phyloP scores from a whole-genome alignment of 2,888 invertebrate species.

The Polymixis flavicincta region DNA sequence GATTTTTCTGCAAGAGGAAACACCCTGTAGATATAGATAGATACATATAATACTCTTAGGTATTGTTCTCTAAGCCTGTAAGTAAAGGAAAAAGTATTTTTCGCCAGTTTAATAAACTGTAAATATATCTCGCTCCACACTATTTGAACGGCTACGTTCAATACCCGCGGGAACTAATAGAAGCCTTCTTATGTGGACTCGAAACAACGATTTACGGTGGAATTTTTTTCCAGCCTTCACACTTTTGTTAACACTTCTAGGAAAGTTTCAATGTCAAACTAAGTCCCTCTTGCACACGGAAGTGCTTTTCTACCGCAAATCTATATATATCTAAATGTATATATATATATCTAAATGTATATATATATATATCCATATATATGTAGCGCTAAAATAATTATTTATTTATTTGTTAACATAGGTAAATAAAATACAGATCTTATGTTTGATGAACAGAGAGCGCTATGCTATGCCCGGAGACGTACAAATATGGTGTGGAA shows the following conservation, averaged over 20 bases:
- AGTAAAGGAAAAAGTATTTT: conserved; percentile 2
- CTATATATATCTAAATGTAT: no score
- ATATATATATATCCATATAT: no score
- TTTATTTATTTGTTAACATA: no score
- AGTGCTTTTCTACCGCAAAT: no score
- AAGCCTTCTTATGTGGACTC: conserved; percentile 21
- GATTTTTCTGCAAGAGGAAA: not conserved
- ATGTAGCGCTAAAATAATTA: no score
- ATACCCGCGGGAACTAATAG: conserved; percentile 44
- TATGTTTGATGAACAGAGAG: no score
- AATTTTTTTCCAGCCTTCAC: conserved; percentile 31
- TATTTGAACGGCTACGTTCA: conserved; percentile 27
- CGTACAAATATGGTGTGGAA: no score
- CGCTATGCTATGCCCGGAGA: no score
- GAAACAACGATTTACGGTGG: conserved; percentile 15
- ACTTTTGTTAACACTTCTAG: conserved; percentile 33
- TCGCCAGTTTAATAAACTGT: conserved; percentile 29
- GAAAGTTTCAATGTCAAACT: not conserved
- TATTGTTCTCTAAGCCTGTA: not conserved
- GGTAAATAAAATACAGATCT: no score
- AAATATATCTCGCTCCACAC: conserved; percentile 27
- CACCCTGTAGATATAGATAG: no score
- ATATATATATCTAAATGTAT: no score
- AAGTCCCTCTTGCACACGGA: no score
- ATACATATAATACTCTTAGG: not conserved